Evolutionary conservation across 2,888 invertebrate genomes (phyloP).

Genomic region (Lycocerus yunnanus): DNA sequence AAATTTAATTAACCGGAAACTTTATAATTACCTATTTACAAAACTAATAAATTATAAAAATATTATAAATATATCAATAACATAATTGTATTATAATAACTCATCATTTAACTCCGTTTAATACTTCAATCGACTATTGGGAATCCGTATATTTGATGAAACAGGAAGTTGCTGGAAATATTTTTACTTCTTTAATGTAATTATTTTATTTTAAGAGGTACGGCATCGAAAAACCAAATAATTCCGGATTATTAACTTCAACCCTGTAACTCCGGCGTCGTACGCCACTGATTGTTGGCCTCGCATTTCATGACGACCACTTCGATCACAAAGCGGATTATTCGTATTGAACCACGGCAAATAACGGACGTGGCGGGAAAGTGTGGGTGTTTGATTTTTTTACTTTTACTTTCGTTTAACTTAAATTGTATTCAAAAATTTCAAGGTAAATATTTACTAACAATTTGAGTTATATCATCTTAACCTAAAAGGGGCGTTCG

Average conservation of each 20-base stretch:
- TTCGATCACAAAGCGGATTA: conserved; percentile 25
- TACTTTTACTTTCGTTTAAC: conserved; percentile 47
- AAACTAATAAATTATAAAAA: neutral
- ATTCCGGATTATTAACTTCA: neutral
- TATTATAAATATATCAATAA: no score
- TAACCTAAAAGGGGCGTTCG: neutral
- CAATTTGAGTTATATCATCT: neutral
- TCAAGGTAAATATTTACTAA: conserved; percentile 37
- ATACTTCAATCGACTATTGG: no score
- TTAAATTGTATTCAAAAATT: conserved; percentile 6
- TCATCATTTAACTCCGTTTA: no score
- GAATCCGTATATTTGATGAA: neutral
- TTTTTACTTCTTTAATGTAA: no score
- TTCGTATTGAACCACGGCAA: conserved; percentile 44
- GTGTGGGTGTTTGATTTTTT: conserved; percentile 42
- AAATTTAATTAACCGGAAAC: neutral
- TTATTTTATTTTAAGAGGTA: neutral
- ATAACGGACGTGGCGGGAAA: conserved; percentile 42
- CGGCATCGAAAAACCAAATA: neutral
- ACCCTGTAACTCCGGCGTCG: neutral
- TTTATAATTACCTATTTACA: neutral
- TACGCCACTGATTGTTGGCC: conserved; percentile 13
- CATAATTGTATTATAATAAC: no score
- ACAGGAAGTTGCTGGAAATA: no score
- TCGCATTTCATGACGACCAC: conserved; percentile 11